Conservation (phyloP, 2,888 invertebrate species). For the Heliconius ismenius region DNA sequence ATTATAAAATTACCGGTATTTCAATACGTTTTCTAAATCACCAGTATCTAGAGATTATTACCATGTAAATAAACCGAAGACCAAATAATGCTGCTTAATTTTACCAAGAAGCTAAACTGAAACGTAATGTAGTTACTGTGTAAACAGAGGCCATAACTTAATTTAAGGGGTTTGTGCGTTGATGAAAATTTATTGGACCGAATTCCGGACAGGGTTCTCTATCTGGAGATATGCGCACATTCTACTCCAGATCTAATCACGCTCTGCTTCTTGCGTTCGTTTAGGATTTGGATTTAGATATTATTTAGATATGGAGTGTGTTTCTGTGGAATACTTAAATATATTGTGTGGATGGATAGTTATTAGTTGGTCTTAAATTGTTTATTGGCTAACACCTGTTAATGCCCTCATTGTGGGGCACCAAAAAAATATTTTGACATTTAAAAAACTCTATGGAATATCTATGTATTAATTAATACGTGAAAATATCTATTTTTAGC, state of each 20-base stretch:
- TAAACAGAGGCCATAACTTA: slow-evolving; percentile 48
- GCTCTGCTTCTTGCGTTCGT: slow-evolving; percentile 18
- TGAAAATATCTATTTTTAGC: too few relatives aligned
- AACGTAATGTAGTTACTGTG: slow-evolving; percentile 45
- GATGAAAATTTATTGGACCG: slow-evolving; percentile 48
- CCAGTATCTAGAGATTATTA: neutral
- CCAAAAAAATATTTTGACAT: too few relatives aligned
- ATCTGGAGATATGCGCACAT: slow-evolving; percentile 28
- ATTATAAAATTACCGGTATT: neutral
- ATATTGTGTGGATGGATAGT: neutral
- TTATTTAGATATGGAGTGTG: neutral
- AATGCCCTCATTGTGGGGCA: too few relatives aligned
- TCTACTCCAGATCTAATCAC: slow-evolving; percentile 24
- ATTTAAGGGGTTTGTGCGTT: slow-evolving; percentile 45
- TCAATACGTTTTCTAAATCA: neutral
- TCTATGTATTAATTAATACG: too few relatives aligned
- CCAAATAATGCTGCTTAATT: slow-evolving; percentile 22
- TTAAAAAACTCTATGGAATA: too few relatives aligned
- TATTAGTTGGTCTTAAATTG: too few relatives aligned
- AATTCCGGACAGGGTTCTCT: slow-evolving; percentile 39
- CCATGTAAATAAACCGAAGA: neutral
- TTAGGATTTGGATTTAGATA: slow-evolving; percentile 1
- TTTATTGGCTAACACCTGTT: too few relatives aligned
- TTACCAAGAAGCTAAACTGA: slow-evolving; percentile 32
- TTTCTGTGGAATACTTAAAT: neutral